These are phyloP conservation scores for Cepphus grylle DNA, from an alignment of 2,113 vertebrate genomes.

Conservation along the genomic window DNA sequence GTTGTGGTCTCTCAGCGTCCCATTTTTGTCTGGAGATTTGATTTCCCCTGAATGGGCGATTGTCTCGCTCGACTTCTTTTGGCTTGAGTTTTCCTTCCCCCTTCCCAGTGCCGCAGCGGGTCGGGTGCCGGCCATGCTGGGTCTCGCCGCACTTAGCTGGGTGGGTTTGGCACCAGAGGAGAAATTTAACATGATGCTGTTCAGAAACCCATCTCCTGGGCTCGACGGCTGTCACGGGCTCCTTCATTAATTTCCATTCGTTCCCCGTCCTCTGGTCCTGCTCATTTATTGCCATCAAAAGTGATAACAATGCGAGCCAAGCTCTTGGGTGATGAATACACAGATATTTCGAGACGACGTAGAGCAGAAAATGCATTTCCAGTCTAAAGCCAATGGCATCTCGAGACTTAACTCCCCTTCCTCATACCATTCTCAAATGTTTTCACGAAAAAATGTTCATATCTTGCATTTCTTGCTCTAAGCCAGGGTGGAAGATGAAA, in stretches of 20 bases:
- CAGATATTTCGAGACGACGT: fast-evolving
- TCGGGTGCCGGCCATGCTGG: fast-evolving
- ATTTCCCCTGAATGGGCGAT: no score
- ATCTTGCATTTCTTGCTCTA: neutral
- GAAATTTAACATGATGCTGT: neutral
- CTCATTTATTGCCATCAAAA: fast-evolving
- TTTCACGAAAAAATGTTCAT: neutral
- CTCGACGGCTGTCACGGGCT: neutral
- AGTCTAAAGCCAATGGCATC: neutral
- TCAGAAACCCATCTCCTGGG: neutral
- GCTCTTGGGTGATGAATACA: neutral
- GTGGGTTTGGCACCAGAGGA: neutral
- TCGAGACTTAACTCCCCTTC: neutral
- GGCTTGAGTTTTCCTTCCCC: neutral
- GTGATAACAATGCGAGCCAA: fast-evolving
- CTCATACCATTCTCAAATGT: neutral
- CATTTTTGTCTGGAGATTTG: neutral
- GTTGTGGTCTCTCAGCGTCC: neutral
- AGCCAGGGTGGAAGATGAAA: neutral
- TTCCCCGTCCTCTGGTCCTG: neutral
- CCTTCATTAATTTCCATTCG: neutral
- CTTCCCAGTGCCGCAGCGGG: fast-evolving
- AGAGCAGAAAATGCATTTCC: neutral
- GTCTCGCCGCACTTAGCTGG: neutral
- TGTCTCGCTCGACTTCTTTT: neutral